These are phyloP conservation scores for Hemicentrotus pulcherrimus DNA, from an alignment of 35 echinoderm and acorn worm species.

Conservation along the genomic window DNA sequence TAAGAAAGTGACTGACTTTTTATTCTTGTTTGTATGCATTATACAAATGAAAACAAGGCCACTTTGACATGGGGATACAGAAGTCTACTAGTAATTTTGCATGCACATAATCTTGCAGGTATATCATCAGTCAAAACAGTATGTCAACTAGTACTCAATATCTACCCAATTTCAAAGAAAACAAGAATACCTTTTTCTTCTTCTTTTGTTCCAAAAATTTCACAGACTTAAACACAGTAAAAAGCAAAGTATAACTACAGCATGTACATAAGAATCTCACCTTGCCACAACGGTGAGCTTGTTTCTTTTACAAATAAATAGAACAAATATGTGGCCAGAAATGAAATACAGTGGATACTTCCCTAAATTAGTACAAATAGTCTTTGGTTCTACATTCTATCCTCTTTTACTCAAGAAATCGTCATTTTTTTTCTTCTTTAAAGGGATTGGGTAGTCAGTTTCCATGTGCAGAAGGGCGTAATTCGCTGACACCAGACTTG, in stretches of 20 bases:
- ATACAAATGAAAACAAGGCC: neutral
- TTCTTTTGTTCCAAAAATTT: neutral
- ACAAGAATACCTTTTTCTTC: neutral
- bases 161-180: neutral
- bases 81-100: neutral
- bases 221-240: neutral
- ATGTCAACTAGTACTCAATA: neutral
- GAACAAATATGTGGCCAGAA: neutral
- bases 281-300: neutral
- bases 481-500: too few species aligned
- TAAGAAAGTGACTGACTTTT: neutral
- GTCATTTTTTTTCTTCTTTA: neutral
- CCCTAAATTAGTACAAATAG: neutral
- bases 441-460: too few species aligned
- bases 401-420: neutral
- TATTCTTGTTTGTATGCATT: neutral
- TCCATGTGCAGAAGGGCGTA: too few species aligned
- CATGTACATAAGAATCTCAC: neutral
- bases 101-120: neutral
- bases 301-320: conserved; percentile 7
- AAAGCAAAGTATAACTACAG: conserved; percentile 12
- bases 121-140: neutral
- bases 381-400: neutral
- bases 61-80: neutral
- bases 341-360: neutral